Percentiles rank a stretch among this genome's conserved stretches.
These are phyloP conservation scores for Lochmaea crataegi DNA, from an alignment of 2,888 invertebrate species.

Conservation along the genomic window DNA sequence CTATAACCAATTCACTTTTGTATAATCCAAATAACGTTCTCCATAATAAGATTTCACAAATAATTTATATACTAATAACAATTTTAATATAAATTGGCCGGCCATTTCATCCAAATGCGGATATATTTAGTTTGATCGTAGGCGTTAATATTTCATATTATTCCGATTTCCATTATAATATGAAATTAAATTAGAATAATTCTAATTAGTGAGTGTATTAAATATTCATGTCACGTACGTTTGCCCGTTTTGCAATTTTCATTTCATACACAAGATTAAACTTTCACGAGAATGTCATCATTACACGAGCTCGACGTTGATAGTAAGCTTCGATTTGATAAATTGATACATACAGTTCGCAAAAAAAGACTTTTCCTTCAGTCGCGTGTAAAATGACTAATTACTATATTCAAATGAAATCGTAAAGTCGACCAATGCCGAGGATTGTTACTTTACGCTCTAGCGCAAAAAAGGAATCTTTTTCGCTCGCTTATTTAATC, in stretches of 20 bases:
- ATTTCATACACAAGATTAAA: not conserved
- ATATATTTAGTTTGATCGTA: slow-evolving; percentile 1
- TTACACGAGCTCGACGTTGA: not conserved
- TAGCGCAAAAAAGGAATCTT: too few relatives aligned
- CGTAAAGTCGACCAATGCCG: too few relatives aligned
- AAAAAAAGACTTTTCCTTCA: too few relatives aligned
- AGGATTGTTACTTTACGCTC: too few relatives aligned
- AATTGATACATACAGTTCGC: too few relatives aligned
- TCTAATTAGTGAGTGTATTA: not conserved
- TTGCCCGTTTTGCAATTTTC: not conserved
- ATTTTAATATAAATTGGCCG: not conserved
- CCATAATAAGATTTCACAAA: not conserved
- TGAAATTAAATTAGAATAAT: not conserved
- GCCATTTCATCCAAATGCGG: not conserved
- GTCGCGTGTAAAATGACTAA: too few relatives aligned
- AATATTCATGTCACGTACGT: not conserved
- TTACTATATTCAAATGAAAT: too few relatives aligned
- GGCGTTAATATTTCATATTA: slow-evolving; percentile 6
- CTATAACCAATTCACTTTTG: too few relatives aligned
- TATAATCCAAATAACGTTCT: not conserved
- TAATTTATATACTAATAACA: not conserved
- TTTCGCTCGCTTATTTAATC: too few relatives aligned
- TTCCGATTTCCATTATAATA: not conserved
- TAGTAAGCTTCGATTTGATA: too few relatives aligned
- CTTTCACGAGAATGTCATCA: not conserved